Conservation (phyloP, 2,113 vertebrate species). For the Nothocercus nigrocapillus region DNA sequence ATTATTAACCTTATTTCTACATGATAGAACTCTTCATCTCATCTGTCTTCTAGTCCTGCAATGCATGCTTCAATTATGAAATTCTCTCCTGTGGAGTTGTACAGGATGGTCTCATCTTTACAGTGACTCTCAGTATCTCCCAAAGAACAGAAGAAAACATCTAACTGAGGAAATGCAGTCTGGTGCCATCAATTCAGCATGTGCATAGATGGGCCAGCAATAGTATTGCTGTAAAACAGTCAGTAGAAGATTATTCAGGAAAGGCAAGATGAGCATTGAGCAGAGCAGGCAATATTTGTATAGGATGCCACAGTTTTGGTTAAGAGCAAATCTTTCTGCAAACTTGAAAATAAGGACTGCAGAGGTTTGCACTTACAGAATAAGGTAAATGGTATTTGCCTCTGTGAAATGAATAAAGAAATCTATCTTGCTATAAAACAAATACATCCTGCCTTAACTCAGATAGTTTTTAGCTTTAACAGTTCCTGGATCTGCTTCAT, state of each 20-base stretch:
- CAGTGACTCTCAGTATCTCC: neutral
- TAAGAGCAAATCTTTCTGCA: neutral
- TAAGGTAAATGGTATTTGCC: neutral
- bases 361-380: neutral
- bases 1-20: neutral
- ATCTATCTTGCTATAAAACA: neutral
- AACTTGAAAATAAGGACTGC: neutral
- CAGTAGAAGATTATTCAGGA: neutral
- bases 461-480: neutral
- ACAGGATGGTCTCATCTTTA: rapidly evolving
- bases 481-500: neutral
- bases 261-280: rapidly evolving
- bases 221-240: neutral
- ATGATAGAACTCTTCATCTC: neutral
- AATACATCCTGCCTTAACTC: neutral
- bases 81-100: neutral
- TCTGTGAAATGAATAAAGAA: neutral
- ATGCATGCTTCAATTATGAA: rapidly evolving
- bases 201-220: neutral
- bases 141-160: neutral
- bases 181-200: neutral
- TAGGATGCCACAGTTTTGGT: neutral
- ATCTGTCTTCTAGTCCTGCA: neutral
- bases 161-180: neutral
- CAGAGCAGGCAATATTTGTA: rapidly evolving